Evolutionary conservation across 1,140 invertebrate species (phyloP).

Genomic region (Magallana ariakensis): DNA sequence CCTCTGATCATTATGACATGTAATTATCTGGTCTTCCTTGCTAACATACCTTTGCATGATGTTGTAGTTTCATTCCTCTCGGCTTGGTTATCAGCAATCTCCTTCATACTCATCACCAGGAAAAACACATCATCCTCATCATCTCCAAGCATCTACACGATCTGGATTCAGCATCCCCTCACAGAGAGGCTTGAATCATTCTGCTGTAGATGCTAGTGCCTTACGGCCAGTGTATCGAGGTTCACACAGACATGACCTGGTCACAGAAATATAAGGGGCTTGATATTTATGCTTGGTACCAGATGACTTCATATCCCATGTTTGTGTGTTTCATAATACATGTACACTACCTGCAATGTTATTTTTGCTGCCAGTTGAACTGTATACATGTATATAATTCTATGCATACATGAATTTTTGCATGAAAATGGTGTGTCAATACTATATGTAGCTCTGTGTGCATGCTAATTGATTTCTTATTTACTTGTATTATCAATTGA

Average conservation of each 20-base stretch:
- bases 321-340: neutral
- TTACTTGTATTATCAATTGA: neutral
- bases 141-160: conserved; percentile 34
- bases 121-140: conserved; percentile 30
- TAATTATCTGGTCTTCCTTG: neutral
- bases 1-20: too few relatives aligned
- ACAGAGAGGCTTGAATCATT: conserved; percentile 20
- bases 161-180: conserved; percentile 28
- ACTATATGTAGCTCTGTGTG: neutral
- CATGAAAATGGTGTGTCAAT: conserved; percentile 20
- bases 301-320: neutral
- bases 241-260: conserved; percentile 16
- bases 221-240: neutral
- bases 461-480: neutral
- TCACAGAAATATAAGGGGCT: conserved; percentile 40
- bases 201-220: neutral
- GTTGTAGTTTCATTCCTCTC: conserved; percentile 34
- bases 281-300: neutral
- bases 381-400: too few relatives aligned
- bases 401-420: neutral
- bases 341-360: neutral
- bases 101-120: conserved; percentile 28
- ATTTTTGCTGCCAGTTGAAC: neutral
- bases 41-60: conserved; percentile 36
- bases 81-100: conserved; percentile 35